Evolutionary conservation across 2,888 invertebrate genomes (phyloP), one percentile per base, ranked within the genome.

Genomic region (Dermolepida albohirtum): DNA sequence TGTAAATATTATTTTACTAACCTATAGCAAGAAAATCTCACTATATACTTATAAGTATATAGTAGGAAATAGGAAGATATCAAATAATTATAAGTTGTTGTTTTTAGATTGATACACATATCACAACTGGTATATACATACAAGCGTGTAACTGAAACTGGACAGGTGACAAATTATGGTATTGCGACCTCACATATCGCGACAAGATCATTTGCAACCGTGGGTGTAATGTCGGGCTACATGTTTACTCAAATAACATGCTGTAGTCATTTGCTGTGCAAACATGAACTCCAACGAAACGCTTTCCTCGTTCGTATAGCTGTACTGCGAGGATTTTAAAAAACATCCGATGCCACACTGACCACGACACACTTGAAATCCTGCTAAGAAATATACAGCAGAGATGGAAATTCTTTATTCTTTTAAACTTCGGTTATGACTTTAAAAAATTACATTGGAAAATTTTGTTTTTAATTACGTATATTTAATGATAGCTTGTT

Each of bases 121-220:
- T 39, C 47, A 62, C 47, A 34, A 34, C 59, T 10, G 47, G 59
- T 49, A n/a, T n/a, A n/a, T n/a, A 62, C 47, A 22, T 22, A 54
- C 40, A 16, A 41, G n/a, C 64, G 51, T 64, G 67, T 67, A 67
- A 63, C 39, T 54, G 67, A 63, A 52, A 44, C 62, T 52, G 63
- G 67, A 67, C 67, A 67, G 63, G 67, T 67, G 67, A 67, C 67
- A 67, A 67, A 67, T 67, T 67, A 63, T 68, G 34, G 68, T 54
- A 55, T 51, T 55, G 68, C 64, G 68, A 68, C 68, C 68, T 52
- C 68, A 68, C 68, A 68, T 63, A 68, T 64, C 68, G 68, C 68
- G 68, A 64, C 68, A 52, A 68, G 68, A 68, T 68, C 68, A 68
- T 68, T 68, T 63, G 69, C 66, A 66, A 69, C 66, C 66, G 69